Conservation (phyloP, 1,140 invertebrate species). For the Melitaea cinxia region DNA sequence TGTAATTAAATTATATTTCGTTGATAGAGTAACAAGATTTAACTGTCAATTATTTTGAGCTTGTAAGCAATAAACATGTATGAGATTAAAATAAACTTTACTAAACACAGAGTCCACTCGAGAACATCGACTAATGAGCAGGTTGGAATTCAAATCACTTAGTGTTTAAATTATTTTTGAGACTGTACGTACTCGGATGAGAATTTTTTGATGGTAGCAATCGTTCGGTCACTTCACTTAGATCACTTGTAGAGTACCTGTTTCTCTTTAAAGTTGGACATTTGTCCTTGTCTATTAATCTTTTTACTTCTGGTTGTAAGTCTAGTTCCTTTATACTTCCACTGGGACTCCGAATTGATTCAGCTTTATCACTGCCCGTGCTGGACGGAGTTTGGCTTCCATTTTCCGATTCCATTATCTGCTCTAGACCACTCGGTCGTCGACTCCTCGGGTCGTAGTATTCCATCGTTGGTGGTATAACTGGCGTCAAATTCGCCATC, state of each 20-base stretch:
- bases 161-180: constrained; percentile 76
- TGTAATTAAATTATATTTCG: constrained; percentile 34
- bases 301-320: constrained; percentile 56
- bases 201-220: constrained; percentile 62
- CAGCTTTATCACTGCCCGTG: constrained; percentile 59
- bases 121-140: constrained; percentile 63
- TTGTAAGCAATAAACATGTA: constrained; percentile 4
- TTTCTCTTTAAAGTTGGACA: constrained; percentile 61
- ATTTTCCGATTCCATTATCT: constrained; percentile 72
- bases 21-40: constrained; percentile 41
- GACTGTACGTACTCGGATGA: constrained; percentile 74
- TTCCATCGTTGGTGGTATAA: constrained; percentile 58
- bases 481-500: constrained; percentile 62
- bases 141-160: constrained; percentile 64
- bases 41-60: neutral
- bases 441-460: constrained; percentile 64
- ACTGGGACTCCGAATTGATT: constrained; percentile 51
- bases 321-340: constrained; percentile 61
- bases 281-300: constrained; percentile 57
- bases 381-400: constrained; percentile 73
- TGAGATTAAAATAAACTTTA: constrained; percentile 13
- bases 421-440: constrained; percentile 65
- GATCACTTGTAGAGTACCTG: constrained; percentile 75
- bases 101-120: constrained; percentile 39
- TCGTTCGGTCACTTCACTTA: constrained; percentile 72